phyloP scores from a whole-genome alignment of 1,140 invertebrate genomes.

The Meloidogyne chitwoodi region DNA sequence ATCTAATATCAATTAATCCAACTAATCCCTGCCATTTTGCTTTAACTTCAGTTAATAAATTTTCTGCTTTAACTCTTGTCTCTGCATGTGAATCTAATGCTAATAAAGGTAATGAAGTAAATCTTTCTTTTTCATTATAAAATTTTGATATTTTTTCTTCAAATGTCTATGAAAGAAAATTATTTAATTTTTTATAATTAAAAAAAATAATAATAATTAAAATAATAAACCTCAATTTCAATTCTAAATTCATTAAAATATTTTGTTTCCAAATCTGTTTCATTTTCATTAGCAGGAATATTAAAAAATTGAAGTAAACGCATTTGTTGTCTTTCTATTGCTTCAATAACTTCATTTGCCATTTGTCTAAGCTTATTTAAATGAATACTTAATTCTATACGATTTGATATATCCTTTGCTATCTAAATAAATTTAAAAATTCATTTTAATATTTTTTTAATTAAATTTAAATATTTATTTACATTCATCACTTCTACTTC shows the following conservation, averaged over 20 bases:
- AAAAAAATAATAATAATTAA: not conserved
- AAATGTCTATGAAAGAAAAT: constrained; percentile 8
- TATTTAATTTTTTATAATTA: not conserved
- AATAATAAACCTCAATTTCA: constrained; percentile 18
- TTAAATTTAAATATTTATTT: too few relatives aligned
- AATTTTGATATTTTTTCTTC: constrained; percentile 16
- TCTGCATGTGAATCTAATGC: constrained; percentile 13
- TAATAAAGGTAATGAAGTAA: not conserved
- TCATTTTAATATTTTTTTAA: too few relatives aligned
- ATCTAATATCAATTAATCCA: constrained; percentile 17
- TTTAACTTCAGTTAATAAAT: constrained; percentile 22
- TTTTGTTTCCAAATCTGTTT: not conserved
- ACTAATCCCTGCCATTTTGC: constrained; percentile 20
- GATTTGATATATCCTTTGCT: constrained; percentile 20
- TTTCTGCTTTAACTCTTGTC: constrained; percentile 16
- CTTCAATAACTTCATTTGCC: constrained; percentile 21
- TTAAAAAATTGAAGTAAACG: constrained; percentile 8
- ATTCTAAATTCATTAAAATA: constrained; percentile 23
- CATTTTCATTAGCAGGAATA: constrained; percentile 23
- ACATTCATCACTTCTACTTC: constrained; percentile 27
- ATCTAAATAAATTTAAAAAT: constrained; percentile 10
- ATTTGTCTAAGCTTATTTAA: constrained; percentile 11
- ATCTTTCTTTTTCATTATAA: constrained; percentile 19
- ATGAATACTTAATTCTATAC: constrained; percentile 27
- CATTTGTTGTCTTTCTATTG: constrained; percentile 17